A percentile compares a stretch with the other conserved stretches of the same genome.
Conservation (phyloP, 2,888 invertebrate species). For the Drosophila tanythrix region DNA sequence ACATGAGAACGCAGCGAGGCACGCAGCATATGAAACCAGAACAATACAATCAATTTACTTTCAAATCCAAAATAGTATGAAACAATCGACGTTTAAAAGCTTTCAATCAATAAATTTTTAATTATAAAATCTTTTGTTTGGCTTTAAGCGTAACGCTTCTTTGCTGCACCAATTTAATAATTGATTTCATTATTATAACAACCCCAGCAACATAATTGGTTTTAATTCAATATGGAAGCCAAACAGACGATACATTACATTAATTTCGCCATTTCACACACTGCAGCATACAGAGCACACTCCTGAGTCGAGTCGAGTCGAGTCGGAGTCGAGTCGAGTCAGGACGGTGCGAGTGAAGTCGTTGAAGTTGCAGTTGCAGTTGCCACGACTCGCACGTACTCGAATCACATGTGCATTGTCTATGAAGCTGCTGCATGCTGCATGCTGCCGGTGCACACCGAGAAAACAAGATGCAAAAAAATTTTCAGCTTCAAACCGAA, state of each 20-base stretch:
- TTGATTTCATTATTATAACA: slow-evolving; percentile 5
- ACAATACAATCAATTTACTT: slow-evolving; percentile 20
- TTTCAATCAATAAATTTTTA: background rate
- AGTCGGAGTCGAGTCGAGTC: background rate
- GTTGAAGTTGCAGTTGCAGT: slow-evolving; percentile 20
- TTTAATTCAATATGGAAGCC: background rate
- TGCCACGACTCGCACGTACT: slow-evolving; percentile 45
- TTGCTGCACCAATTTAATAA: slow-evolving; percentile 4
- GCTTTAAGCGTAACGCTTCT: background rate
- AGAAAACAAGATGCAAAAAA: background rate
- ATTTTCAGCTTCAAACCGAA: background rate
- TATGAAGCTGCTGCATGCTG: slow-evolving; percentile 48
- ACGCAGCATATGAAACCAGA: slow-evolving; percentile 13
- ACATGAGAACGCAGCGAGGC: slow-evolving; percentile 31
- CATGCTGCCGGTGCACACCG: background rate
- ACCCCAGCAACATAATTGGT: background rate
- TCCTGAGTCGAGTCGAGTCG: background rate
- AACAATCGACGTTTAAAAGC: background rate
- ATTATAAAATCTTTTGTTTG: background rate
- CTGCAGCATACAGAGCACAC: too few species aligned
- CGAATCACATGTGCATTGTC: slow-evolving; percentile 62
- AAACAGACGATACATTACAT: background rate
- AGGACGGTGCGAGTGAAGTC: background rate
- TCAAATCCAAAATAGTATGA: background rate
- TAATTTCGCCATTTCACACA: background rate